These are phyloP conservation scores for Cyprinodon diabolis DNA, from an alignment of 2,797 vertebrate species.

Conservation along the genomic window DNA sequence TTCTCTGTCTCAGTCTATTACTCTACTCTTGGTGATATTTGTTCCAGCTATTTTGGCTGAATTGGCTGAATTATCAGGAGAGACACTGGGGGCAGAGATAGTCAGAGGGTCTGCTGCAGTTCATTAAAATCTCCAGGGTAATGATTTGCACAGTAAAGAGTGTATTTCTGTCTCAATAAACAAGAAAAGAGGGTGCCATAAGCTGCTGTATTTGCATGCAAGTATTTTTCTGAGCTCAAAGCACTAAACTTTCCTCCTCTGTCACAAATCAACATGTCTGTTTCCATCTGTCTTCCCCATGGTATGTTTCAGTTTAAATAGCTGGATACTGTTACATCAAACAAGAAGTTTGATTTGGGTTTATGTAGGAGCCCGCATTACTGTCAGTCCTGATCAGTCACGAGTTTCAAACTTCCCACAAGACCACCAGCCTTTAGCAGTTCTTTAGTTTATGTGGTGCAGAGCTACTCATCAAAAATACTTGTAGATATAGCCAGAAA, in stretches of 20 bases:
- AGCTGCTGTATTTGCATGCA: neutral
- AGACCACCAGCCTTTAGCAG: neutral
- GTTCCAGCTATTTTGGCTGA: neutral
- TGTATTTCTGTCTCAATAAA: neutral
- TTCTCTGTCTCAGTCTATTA: neutral
- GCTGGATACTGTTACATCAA: conserved; percentile 3
- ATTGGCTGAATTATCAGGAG: neutral
- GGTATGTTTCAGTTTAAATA: conserved; percentile 13
- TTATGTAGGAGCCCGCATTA: conserved; percentile 19
- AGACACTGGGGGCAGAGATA: neutral
- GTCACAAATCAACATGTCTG: neutral
- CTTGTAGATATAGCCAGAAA: neutral
- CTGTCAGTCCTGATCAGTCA: conserved; percentile 36
- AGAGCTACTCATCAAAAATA: neutral
- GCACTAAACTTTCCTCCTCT: neutral
- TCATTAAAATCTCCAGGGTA: neutral
- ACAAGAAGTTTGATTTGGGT: conserved; percentile 20
- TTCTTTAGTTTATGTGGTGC: neutral
- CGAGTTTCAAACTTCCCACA: conserved; percentile 18
- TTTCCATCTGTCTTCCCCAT: neutral
- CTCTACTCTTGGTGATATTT: conserved; percentile 5
- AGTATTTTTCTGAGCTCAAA: neutral
- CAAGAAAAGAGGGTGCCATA: neutral
- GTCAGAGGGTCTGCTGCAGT: conserved; percentile 4
- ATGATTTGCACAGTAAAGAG: neutral